Conservation (phyloP, 2,888 invertebrate species). For the Megalurothrips usitatus region DNA sequence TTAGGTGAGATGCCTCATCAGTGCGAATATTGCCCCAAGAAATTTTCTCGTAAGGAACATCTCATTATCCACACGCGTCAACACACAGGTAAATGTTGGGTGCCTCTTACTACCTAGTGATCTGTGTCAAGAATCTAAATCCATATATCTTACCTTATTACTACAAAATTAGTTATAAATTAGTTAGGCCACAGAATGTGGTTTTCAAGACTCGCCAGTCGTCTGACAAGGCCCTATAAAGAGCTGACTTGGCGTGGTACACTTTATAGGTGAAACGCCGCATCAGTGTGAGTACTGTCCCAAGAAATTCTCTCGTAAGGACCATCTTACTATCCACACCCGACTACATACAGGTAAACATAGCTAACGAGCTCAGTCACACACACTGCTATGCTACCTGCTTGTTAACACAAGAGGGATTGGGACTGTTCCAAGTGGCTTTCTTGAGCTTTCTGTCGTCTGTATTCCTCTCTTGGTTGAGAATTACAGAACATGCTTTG, state of each 20-base stretch:
- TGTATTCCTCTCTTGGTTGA: background rate
- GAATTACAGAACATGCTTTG: background rate
- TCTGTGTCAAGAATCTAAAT: background rate
- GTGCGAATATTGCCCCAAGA: conserved; percentile 43
- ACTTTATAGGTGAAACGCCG: conserved; percentile 72
- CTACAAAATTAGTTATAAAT: background rate
- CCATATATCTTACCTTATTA: background rate
- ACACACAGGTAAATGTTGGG: conserved; percentile 41
- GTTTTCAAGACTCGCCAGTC: conserved; percentile 18
- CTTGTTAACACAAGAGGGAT: conserved; percentile 26
- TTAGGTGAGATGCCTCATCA: conserved; percentile 37
- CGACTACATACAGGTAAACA: conserved; percentile 24
- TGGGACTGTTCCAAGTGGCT: conserved; percentile 7
- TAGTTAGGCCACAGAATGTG: conserved; percentile 13
- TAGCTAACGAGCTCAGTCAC: conserved; percentile 10
- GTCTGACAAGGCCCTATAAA: background rate
- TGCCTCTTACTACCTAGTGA: background rate
- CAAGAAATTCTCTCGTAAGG: conserved; percentile 80
- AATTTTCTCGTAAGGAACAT: conserved; percentile 44
- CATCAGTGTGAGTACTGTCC: conserved; percentile 80
- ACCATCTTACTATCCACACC: conserved; percentile 55
- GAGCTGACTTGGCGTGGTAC: conserved; percentile 25
- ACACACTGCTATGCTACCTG: conserved; percentile 6
- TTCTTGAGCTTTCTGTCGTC: conserved; percentile 2
- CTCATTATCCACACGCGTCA: conserved; percentile 43